Evolutionary conservation across 1,140 invertebrate species (phyloP).

Genomic region (Antheraea pernyi): DNA sequence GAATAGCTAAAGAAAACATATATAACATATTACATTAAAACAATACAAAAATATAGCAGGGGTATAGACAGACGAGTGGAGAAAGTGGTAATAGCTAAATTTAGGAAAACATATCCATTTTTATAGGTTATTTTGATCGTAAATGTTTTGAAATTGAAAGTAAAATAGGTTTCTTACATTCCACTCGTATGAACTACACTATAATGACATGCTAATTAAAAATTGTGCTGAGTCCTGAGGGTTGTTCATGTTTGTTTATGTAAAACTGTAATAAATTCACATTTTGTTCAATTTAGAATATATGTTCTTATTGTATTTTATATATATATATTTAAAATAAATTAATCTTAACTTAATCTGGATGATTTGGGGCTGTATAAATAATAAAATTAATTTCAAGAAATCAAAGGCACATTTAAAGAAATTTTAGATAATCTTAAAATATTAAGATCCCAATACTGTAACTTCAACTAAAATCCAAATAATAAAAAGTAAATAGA

Average conservation of each 20-base stretch:
- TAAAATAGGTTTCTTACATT: not conserved
- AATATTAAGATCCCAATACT: too few species aligned
- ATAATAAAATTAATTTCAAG: too few species aligned
- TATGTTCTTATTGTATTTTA: not conserved
- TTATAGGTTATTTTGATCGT: too few species aligned
- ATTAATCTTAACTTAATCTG: too few species aligned
- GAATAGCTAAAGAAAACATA: not conserved
- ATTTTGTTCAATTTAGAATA: not conserved
- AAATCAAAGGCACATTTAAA: too few species aligned
- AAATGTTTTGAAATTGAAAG: too few species aligned
- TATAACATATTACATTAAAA: not conserved
- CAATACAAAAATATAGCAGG: constrained; percentile 3
- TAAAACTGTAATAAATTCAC: not conserved
- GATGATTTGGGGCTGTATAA: too few species aligned
- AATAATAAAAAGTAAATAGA: constrained; percentile 12
- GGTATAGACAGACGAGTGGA: not conserved
- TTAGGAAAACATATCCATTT: not conserved
- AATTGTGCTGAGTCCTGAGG: not conserved
- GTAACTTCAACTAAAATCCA: too few species aligned
- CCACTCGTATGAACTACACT: not conserved
- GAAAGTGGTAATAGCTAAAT: not conserved
- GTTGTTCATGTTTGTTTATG: not conserved
- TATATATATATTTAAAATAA: too few species aligned
- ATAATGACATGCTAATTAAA: not conserved
- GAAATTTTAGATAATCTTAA: too few species aligned